A percentile compares a stretch with the other conserved stretches of the same genome.
Conservation (phyloP, 2,888 invertebrate species). For the Andrena flavipes region DNA sequence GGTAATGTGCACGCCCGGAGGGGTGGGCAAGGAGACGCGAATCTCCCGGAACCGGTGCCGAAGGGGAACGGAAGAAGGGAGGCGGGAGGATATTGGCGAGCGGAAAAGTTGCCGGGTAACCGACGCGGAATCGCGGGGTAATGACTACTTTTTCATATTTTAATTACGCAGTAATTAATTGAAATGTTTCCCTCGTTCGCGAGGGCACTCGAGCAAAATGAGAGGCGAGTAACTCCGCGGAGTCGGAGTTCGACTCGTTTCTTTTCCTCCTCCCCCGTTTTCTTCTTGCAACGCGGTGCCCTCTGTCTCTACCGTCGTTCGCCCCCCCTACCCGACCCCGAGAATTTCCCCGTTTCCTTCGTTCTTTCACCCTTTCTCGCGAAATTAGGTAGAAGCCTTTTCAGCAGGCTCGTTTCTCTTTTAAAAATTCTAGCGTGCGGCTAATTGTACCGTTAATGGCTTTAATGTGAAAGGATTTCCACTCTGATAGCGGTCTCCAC, state of each 20-base stretch:
- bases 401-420: slow-evolving; percentile 45
- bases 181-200: slow-evolving; percentile 72
- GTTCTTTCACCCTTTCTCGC: slow-evolving; percentile 59
- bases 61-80: slow-evolving; percentile 32
- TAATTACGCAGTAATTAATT: slow-evolving; percentile 82
- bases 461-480: slow-evolving; percentile 52
- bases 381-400: slow-evolving; percentile 65
- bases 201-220: slow-evolving; percentile 75
- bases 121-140: slow-evolving; percentile 77
- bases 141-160: slow-evolving; percentile 80
- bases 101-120: slow-evolving; percentile 70
- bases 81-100: slow-evolving; percentile 24
- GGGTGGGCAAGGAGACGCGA: slow-evolving; percentile 26
- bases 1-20: slow-evolving; percentile 16
- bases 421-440: slow-evolving; percentile 47
- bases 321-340: neutral
- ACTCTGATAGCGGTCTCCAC: slow-evolving; percentile 25
- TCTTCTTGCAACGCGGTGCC: slow-evolving; percentile 6
- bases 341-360: slow-evolving; percentile 37
- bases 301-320: slow-evolving; percentile 16
- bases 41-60: slow-evolving; percentile 39
- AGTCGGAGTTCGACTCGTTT: slow-evolving; percentile 51
- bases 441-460: slow-evolving; percentile 61
- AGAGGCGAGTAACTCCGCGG: slow-evolving; percentile 67
- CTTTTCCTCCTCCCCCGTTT: slow-evolving; percentile 16